Conservation (phyloP, 2,113 vertebrate genomes). For the Eulacestoma nigropectus region DNA sequence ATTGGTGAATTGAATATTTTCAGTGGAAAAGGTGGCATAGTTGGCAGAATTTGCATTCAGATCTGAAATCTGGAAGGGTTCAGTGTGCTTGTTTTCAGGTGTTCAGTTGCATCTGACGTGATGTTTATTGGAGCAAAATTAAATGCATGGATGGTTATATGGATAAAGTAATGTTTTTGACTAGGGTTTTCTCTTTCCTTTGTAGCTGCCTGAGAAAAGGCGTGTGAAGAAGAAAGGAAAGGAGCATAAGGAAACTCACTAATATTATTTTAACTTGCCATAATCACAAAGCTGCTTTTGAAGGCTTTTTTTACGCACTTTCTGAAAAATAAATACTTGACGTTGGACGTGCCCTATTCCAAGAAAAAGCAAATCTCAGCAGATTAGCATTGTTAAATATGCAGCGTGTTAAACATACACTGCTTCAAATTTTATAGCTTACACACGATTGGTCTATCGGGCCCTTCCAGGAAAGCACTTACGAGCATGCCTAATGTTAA, state of each 20-base stretch:
- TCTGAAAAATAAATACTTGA: constrained; percentile 27
- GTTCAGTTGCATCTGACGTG: neutral
- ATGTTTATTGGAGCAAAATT: neutral
- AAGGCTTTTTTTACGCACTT: neutral
- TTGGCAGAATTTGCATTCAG: neutral
- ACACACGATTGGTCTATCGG: constrained; percentile 16
- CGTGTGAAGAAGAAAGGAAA: constrained; percentile 53
- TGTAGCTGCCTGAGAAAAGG: constrained; percentile 61
- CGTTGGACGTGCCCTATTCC: neutral
- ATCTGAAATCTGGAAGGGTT: neutral
- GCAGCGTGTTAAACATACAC: constrained; percentile 6
- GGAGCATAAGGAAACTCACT: neutral
- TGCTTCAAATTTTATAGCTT: constrained; percentile 56
- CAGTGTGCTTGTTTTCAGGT: neutral
- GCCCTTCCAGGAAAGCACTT: constrained; percentile 63
- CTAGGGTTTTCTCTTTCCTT: constrained; percentile 46
- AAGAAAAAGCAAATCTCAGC: constrained; percentile 57
- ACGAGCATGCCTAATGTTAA: constrained; percentile 52
- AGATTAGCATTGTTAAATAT: constrained; percentile 52
- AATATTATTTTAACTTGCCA: constrained; percentile 18
- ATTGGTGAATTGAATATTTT: neutral
- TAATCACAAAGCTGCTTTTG: constrained; percentile 39
- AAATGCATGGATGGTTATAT: neutral
- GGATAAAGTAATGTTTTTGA: neutral
- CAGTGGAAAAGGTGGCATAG: neutral